A percentile compares a stretch with the other conserved stretches of the same genome.
Evolutionary conservation across 64 coral and sea anemone species (phyloP).

Genomic region (Acropora tenuis): DNA sequence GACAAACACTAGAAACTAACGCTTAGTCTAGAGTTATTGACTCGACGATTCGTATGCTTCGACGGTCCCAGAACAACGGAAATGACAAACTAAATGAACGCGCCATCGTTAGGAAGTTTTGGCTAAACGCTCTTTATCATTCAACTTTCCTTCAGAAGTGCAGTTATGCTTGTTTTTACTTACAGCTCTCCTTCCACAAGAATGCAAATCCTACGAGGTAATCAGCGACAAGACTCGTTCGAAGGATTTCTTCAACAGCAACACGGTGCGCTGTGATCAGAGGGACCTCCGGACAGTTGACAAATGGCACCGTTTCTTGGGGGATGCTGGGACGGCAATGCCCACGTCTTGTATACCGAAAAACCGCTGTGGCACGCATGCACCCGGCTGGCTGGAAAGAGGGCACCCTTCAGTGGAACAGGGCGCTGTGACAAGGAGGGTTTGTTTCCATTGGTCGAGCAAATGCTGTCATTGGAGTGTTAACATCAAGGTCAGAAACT

Average conservation of each 20-base stretch:
- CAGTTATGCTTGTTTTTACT: neutral
- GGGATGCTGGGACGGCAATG: conserved; percentile 4
- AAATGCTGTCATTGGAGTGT: conserved; percentile 23
- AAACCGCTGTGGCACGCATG: conserved; percentile 41
- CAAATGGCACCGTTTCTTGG: conserved; percentile 6
- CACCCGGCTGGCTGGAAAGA: conserved; percentile 33
- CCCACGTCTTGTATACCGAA: conserved; percentile 9
- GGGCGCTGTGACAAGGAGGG: conserved; percentile 20
- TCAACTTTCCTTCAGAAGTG: neutral
- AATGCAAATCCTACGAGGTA: conserved; percentile 31
- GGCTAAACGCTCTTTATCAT: no score
- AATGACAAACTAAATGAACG: no score
- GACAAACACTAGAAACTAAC: no score
- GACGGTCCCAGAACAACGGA: no score
- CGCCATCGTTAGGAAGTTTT: no score
- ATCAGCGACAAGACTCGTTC: conserved; percentile 9
- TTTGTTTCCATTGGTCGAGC: conserved; percentile 15
- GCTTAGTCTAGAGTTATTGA: no score
- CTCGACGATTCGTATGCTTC: no score
- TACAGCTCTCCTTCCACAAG: neutral
- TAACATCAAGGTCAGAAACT: conserved; percentile 35
- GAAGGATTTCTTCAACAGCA: neutral
- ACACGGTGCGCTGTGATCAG: neutral
- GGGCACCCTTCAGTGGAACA: conserved; percentile 13
- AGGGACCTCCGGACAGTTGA: conserved; percentile 5